Base-by-base conservation (phyloP, 2,888 invertebrate species). In the Parapristionchus giblindavisi region DNA sequence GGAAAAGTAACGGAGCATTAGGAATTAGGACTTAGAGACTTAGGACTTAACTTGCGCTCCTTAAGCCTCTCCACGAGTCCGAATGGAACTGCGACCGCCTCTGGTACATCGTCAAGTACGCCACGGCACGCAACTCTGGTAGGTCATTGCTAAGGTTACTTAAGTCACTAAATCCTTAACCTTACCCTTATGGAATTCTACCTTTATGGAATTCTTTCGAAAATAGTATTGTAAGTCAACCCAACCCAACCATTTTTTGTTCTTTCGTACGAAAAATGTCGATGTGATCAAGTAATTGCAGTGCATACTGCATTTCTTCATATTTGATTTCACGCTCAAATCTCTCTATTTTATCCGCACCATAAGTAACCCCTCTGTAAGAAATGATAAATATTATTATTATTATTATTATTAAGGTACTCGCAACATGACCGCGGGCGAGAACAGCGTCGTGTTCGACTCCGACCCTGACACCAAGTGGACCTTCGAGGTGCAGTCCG, bases 81-180 rank as follows among this genome's bases (percentile, higher is more conserved):
- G 87, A 88, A 77, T 88, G 88, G 88, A 86, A 86, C 75, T 88
- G 88, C 72, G 86, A 88, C 73, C 81, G 81, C 40, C 76, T 87
- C 48, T 88, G 87, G 87, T 88, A 88, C 77, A 79, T 88, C 60
- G 85, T 88, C 74, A 87, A 87, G 77, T 85, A 87, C 80, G 82
- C 77, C 63, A 86, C 80, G 17, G 79, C 80, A 24, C 76, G 78
- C 52, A 78, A 79, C 54, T 61, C 81, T 78, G 72, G 63, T 65
- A 43, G 11, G 29, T 34, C 1, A 5, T 52, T 52, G 24, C 8
- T 52, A n/a, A 52, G 82, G 81, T 56, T 79, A 77, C 80, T 78
- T 77, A 61, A n/a, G n/a, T 14, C 43, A 43, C 43, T 43, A 14
- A 8, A 43, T 58, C 60, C 11, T 58, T 34, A 51, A 58, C 60